These are phyloP conservation scores for Eurytemora carolleeae DNA, from an alignment of 1,140 invertebrate species.

Conservation along the genomic window DNA sequence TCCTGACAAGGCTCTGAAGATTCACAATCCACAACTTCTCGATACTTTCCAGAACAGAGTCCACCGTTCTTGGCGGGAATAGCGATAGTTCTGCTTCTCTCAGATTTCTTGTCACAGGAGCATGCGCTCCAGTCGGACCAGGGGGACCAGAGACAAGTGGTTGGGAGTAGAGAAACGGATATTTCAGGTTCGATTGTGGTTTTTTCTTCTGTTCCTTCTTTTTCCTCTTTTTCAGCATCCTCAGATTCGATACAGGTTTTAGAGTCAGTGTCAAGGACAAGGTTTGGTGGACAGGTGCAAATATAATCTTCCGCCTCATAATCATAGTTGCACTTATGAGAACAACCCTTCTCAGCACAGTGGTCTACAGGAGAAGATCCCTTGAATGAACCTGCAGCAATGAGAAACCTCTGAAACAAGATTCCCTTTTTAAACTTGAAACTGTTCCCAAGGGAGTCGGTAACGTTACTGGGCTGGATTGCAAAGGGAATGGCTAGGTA, in stretches of 20 bases:
- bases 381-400: constrained; percentile 11
- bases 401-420: constrained; percentile 13
- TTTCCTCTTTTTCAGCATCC: no score
- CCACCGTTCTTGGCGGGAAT: neutral
- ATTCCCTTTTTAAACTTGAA: constrained; percentile 14
- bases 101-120: neutral
- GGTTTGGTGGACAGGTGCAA: constrained; percentile 10
- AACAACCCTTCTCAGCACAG: constrained; percentile 14
- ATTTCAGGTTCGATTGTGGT: neutral
- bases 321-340: constrained; percentile 13
- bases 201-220: neutral
- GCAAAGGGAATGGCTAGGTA: constrained; percentile 11
- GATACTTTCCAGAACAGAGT: neutral
- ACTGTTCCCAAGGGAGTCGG: neutral
- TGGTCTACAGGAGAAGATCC: constrained; percentile 14
- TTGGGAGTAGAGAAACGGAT: neutral
- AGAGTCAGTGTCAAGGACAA: neutral
- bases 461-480: constrained; percentile 13
- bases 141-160: neutral
- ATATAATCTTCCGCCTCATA: constrained; percentile 11
- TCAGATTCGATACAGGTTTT: constrained; percentile 12
- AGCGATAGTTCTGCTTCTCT: neutral
- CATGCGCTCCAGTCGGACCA: neutral
- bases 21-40: neutral
- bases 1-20: no score